Conservation (phyloP, 1,140 invertebrate genomes). For the Sitobion miscanthi region DNA sequence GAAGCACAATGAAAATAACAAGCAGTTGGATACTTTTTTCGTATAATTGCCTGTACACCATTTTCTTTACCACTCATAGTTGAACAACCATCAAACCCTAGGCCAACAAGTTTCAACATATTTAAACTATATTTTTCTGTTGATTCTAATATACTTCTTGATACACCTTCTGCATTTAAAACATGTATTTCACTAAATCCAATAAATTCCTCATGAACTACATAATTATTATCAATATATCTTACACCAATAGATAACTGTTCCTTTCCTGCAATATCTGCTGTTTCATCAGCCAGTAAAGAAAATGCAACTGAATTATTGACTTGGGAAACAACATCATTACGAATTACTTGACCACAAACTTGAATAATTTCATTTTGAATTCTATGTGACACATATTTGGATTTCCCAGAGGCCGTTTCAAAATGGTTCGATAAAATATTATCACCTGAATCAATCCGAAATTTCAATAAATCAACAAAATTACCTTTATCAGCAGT, state of each 20-base stretch:
- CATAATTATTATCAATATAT: constrained; percentile 59
- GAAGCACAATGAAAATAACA: constrained; percentile 54
- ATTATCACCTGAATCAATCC: constrained; percentile 58
- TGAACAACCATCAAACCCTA: constrained; percentile 56
- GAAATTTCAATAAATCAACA: constrained; percentile 59
- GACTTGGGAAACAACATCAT: constrained; percentile 58
- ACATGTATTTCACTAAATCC: constrained; percentile 59
- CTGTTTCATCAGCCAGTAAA: constrained; percentile 60
- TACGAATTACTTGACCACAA: constrained; percentile 59
- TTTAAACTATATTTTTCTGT: background rate
- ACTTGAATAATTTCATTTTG: constrained; percentile 60
- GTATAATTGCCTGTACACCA: constrained; percentile 37
- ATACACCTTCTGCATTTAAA: constrained; percentile 7
- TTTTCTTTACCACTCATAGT: constrained; percentile 41
- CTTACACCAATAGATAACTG: constrained; percentile 60
- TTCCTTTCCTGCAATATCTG: constrained; percentile 59
- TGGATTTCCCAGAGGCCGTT: constrained; percentile 58
- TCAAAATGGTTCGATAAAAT: constrained; percentile 58
- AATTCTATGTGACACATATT: constrained; percentile 59
- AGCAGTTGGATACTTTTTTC: constrained; percentile 21
- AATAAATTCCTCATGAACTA: constrained; percentile 60
- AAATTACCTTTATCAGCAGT: constrained; percentile 58
- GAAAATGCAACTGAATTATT: constrained; percentile 59
- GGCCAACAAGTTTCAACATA: constrained; percentile 43
- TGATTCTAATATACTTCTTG: background rate